Conservation (phyloP, 2,113 vertebrate species). For the Vulpes ferrilata region DNA sequence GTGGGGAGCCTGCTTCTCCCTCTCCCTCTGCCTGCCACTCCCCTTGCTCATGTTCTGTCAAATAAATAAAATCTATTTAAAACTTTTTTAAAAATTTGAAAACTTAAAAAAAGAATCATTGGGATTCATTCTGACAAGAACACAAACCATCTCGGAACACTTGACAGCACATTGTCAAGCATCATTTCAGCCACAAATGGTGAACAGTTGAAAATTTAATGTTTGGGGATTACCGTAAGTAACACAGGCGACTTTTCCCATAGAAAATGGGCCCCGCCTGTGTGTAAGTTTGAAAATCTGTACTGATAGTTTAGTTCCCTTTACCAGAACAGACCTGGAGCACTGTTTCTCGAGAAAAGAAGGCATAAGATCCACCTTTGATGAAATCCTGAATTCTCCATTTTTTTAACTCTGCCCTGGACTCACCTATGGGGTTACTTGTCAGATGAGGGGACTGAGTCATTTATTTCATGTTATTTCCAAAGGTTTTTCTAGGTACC, state of each 20-base stretch:
- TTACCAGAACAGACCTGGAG: not conserved
- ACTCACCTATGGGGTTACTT: not conserved
- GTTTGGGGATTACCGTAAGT: not conserved
- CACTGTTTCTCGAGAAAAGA: not conserved
- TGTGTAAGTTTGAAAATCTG: not conserved
- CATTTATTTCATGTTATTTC: not conserved
- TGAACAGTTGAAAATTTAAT: conserved; percentile 8
- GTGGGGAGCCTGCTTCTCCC: too few species aligned
- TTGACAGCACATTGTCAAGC: not conserved
- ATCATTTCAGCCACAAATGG: not conserved
- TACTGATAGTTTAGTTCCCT: not conserved
- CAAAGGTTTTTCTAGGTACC: not conserved
- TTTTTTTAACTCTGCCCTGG: not conserved
- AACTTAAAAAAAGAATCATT: not conserved
- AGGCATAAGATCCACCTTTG: not conserved
- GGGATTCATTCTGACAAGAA: not conserved
- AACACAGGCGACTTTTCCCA: not conserved
- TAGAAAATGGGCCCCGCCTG: not conserved
- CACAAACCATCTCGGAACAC: not conserved
- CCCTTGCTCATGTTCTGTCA: too few species aligned
- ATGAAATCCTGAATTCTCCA: not conserved
- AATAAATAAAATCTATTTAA: too few species aligned
- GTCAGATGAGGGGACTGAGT: not conserved
- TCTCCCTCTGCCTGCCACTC: too few species aligned
- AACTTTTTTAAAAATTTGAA: too few species aligned